Evolutionary conservation across 2,797 vertebrate genomes (phyloP).

Genomic region (Calcarius lapponicus): DNA sequence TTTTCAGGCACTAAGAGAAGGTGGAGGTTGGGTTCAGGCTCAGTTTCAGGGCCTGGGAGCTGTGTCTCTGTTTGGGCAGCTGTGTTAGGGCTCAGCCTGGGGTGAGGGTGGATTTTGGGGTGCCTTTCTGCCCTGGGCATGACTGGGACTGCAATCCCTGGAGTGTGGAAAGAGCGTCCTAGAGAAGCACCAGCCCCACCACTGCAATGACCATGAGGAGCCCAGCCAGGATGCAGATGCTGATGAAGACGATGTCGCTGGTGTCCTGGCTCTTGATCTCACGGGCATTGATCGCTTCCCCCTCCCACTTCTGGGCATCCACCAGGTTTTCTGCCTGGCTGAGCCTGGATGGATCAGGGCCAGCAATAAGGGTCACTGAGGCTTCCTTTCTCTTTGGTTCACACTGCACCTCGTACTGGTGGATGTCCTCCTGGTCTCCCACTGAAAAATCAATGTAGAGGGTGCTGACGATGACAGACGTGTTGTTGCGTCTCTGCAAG

Average conservation of each 20-base stretch:
- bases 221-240: constrained; percentile 94
- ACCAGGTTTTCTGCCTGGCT: constrained; percentile 81
- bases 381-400: constrained; percentile 91
- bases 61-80: neutral
- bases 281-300: neutral
- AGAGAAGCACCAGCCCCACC: constrained; percentile 92
- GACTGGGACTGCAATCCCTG: neutral
- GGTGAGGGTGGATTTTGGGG: neutral
- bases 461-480: constrained; percentile 88
- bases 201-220: constrained; percentile 95
- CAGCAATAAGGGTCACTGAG: constrained; percentile 83
- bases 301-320: constrained; percentile 53
- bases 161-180: neutral
- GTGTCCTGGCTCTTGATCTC: constrained; percentile 80
- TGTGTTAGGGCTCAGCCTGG: neutral
- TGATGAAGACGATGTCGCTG: constrained; percentile 94
- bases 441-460: constrained; percentile 89
- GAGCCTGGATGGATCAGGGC: constrained; percentile 79
- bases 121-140: neutral
- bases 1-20: neutral
- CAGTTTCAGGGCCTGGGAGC: neutral
- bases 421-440: constrained; percentile 79
- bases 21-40: neutral
- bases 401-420: constrained; percentile 90
- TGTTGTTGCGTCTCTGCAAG: constrained; percentile 90